Conservation (phyloP, 2,888 invertebrate genomes). For the Parapristionchus giblindavisi region DNA sequence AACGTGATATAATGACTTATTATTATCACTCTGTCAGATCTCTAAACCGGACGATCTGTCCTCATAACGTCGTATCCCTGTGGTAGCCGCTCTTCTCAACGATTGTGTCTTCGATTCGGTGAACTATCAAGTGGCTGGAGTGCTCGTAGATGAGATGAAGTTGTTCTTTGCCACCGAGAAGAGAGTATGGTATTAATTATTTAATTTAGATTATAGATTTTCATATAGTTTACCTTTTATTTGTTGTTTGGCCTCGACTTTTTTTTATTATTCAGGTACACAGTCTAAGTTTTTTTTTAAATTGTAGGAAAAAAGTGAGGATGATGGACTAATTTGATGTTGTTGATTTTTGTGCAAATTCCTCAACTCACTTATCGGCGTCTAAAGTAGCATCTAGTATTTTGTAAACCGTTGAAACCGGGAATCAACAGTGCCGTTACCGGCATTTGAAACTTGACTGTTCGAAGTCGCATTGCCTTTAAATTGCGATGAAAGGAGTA, state of each 20-base stretch:
- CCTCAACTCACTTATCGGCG: too few relatives aligned
- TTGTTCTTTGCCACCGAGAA: slow-evolving; percentile 36
- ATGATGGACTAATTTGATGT: too few relatives aligned
- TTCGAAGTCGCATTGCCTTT: too few relatives aligned
- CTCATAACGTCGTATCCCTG: slow-evolving; percentile 16
- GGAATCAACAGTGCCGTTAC: too few relatives aligned
- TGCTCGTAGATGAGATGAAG: slow-evolving; percentile 29
- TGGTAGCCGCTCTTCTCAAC: slow-evolving; percentile 25
- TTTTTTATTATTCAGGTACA: too few relatives aligned
- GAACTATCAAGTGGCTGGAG: slow-evolving; percentile 31
- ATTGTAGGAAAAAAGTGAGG: too few relatives aligned
- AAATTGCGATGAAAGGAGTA: too few relatives aligned
- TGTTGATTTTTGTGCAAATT: too few relatives aligned
- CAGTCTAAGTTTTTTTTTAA: too few relatives aligned
- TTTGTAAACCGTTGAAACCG: too few relatives aligned
- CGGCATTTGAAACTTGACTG: too few relatives aligned
- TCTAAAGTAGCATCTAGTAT: too few relatives aligned
- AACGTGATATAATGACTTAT: background rate
- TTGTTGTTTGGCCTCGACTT: background rate
- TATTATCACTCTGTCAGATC: slow-evolving; percentile 16
- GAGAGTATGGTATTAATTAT: background rate
- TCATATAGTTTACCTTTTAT: background rate
- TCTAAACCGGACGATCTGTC: slow-evolving; percentile 22
- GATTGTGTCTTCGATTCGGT: slow-evolving; percentile 36
- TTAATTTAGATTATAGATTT: background rate